A percentile compares a stretch with the other conserved stretches of the same genome.
Conservation (phyloP, 2,888 invertebrate genomes). For the Acronicta psi region DNA sequence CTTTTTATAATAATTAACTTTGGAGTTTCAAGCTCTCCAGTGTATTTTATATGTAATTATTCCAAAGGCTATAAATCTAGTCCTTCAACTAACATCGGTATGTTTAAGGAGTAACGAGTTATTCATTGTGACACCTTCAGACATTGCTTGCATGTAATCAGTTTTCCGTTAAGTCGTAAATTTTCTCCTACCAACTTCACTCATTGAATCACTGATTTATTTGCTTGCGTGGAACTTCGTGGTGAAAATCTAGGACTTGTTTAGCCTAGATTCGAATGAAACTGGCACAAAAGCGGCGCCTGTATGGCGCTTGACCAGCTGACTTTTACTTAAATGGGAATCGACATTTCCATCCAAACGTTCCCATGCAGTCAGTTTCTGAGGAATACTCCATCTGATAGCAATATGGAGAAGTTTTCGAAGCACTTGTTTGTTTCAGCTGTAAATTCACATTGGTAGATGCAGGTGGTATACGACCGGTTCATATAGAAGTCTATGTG, state of each 20-base stretch:
- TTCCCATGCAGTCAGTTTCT: too few relatives aligned
- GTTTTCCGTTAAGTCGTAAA: constrained; percentile 46
- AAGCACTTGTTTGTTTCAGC: too few relatives aligned
- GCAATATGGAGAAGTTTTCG: too few relatives aligned
- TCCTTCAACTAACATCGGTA: constrained; percentile 32
- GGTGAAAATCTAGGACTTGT: constrained; percentile 15
- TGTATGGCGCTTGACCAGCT: too few relatives aligned
- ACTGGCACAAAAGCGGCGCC: background rate
- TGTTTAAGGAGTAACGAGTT: constrained; percentile 35
- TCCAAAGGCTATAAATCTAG: constrained; percentile 33
- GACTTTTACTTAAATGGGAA: too few relatives aligned
- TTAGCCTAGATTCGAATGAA: constrained; percentile 14
- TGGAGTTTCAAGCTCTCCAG: too few relatives aligned
- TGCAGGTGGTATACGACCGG: too few relatives aligned
- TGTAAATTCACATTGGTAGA: too few relatives aligned
- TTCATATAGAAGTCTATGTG: too few relatives aligned
- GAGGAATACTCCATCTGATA: too few relatives aligned
- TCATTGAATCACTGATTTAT: constrained; percentile 39
- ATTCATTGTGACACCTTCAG: constrained; percentile 41
- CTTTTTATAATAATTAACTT: too few relatives aligned
- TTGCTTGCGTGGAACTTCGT: constrained; percentile 20
- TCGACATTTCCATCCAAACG: too few relatives aligned
- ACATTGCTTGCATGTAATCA: constrained; percentile 42
- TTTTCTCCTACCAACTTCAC: constrained; percentile 36
- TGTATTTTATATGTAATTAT: background rate